These are phyloP conservation scores for Amphipyra tragopoginis DNA, from an alignment of 2,888 invertebrate species.

Conservation along the genomic window DNA sequence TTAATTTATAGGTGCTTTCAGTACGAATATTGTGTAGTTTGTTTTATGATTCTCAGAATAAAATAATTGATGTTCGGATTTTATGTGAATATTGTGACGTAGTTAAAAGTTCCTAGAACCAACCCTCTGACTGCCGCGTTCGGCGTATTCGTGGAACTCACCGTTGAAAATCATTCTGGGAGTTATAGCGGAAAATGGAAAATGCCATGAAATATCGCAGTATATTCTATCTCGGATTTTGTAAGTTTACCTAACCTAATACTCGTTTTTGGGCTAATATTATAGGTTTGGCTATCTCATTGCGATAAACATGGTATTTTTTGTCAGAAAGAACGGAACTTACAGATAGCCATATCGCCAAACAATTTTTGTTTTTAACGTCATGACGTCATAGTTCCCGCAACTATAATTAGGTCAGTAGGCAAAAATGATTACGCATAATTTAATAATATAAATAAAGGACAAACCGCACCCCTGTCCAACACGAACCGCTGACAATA, in stretches of 20 bases:
- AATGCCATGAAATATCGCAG: no score
- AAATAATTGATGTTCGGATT: neutral
- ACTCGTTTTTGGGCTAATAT: no score
- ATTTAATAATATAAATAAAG: slow-evolving; percentile 42
- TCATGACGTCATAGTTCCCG: slow-evolving; percentile 38
- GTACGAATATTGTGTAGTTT: no score
- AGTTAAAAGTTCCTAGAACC: neutral
- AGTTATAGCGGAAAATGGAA: no score
- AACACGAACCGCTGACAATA: slow-evolving; percentile 52
- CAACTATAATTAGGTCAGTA: slow-evolving; percentile 59
- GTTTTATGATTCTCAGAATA: neutral
- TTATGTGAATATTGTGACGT: neutral
- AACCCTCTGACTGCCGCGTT: slow-evolving; percentile 10
- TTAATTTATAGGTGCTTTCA: neutral
- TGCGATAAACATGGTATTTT: no score
- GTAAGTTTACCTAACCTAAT: no score
- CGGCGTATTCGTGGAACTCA: neutral
- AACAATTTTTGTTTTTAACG: neutral
- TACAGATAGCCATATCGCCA: neutral
- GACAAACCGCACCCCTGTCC: slow-evolving; percentile 49
- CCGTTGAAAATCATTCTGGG: neutral
- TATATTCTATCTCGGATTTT: no score
- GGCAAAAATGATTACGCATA: slow-evolving; percentile 50
- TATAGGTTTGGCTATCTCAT: no score
- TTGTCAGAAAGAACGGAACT: no score